phyloP scores from a whole-genome alignment of 2,888 invertebrate genomes.

The Anthrax anthrax region DNA sequence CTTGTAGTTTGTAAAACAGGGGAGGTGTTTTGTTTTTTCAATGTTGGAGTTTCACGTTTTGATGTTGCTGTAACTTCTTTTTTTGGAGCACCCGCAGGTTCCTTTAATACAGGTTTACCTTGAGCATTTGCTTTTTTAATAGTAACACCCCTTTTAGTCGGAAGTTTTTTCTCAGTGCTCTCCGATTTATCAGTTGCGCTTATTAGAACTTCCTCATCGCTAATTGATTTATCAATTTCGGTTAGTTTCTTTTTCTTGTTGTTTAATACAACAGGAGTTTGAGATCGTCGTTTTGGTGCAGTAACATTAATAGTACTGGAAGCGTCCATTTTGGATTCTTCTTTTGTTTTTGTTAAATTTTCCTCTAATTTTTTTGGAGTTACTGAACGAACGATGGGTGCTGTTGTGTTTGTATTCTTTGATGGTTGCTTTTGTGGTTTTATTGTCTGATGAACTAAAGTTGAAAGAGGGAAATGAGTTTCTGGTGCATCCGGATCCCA shows the following conservation, averaged over 20 bases:
- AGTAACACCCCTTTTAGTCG: not conserved
- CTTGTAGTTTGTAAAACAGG: not conserved
- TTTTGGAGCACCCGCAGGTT: not conserved
- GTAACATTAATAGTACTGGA: not conserved
- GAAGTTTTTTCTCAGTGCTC: not conserved
- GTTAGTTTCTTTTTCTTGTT: not conserved
- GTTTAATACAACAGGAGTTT: not conserved
- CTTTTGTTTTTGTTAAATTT: not conserved
- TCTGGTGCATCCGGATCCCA: constrained; percentile 48
- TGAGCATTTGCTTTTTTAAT: not conserved
- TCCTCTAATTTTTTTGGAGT: not conserved
- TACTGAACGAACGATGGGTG: too few species aligned
- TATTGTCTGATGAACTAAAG: constrained; percentile 4
- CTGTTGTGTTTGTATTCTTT: constrained; percentile 11
- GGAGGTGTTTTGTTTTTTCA: not conserved
- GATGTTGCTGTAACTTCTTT: constrained; percentile 10
- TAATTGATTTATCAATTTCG: not conserved
- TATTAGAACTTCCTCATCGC: not conserved
- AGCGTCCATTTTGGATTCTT: not conserved
- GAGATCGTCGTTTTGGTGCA: not conserved
- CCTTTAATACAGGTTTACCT: not conserved
- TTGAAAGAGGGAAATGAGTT: constrained; percentile 32
- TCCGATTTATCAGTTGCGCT: not conserved
- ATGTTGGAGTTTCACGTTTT: constrained; percentile 20
- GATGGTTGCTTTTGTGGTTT: constrained; percentile 14